Evolutionary conservation across 2,113 vertebrate genomes (phyloP).

Genomic region (Tyrannus savana): DNA sequence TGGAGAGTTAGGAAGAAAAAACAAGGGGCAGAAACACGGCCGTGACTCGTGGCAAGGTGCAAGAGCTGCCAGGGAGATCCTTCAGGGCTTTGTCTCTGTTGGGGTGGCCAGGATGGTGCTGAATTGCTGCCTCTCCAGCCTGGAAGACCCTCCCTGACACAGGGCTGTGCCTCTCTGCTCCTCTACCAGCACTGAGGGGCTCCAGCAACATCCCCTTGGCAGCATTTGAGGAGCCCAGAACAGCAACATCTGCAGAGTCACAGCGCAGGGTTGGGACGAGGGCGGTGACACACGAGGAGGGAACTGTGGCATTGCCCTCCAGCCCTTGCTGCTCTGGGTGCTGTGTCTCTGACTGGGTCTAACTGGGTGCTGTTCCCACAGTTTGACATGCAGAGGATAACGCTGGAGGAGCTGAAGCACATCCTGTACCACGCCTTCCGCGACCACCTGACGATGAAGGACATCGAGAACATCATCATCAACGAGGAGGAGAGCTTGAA

Average conservation of each 20-base stretch:
- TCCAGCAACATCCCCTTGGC: not conserved
- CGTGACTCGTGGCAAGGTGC: not conserved
- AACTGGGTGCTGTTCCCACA: constrained; percentile 64
- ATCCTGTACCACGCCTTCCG: constrained; percentile 97
- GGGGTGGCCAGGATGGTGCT: not conserved
- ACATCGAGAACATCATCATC: constrained; percentile 99
- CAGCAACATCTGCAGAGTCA: not conserved
- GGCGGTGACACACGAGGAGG: fast-evolving
- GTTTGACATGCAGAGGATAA: constrained; percentile 99
- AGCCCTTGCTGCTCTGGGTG: not conserved
- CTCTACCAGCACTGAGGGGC: not conserved
- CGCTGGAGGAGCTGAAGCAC: constrained; percentile 96
- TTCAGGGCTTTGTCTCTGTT: not conserved
- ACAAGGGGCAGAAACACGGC: not conserved
- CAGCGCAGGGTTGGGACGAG: not conserved
- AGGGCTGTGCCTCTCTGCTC: not conserved
- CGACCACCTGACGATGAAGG: constrained; percentile 98
- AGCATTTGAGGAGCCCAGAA: not conserved
- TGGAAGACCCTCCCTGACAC: not conserved
- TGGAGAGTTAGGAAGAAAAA: not conserved
- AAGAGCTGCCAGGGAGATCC: not conserved
- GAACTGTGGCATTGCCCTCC: not conserved
- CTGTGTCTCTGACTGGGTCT: not conserved
- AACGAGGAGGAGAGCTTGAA: constrained; percentile 98
- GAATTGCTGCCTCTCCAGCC: not conserved